These are phyloP conservation scores for Agrilus cyanescens DNA, from an alignment of 2,888 invertebrate species.

Conservation along the genomic window DNA sequence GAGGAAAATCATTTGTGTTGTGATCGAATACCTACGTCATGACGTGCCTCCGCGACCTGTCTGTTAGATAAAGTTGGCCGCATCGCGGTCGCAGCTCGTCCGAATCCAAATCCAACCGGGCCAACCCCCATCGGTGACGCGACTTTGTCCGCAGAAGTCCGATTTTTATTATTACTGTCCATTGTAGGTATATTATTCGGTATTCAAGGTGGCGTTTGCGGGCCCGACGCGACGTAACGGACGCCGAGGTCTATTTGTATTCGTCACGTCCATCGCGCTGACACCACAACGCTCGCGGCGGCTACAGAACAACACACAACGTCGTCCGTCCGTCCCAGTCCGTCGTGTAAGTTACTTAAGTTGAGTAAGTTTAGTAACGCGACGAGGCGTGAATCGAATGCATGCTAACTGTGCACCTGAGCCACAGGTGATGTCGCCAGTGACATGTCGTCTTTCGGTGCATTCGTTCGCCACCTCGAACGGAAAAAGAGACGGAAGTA, in stretches of 20 bases:
- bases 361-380: slow-evolving; percentile 31
- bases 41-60: not conserved
- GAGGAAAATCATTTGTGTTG: no score
- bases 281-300: not conserved
- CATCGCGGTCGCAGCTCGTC: slow-evolving; percentile 1
- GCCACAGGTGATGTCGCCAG: slow-evolving; percentile 8
- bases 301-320: not conserved
- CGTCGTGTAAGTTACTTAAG: slow-evolving; percentile 24
- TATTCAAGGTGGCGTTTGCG: slow-evolving; percentile 22
- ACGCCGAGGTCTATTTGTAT: slow-evolving; percentile 29
- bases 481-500: not conserved
- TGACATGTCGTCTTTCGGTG: not conserved
- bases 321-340: slow-evolving; percentile 1
- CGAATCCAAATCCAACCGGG: slow-evolving; percentile 8
- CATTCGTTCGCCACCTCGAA: not conserved
- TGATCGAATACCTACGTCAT: no score
- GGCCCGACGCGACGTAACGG: not conserved
- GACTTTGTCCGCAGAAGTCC: slow-evolving; percentile 17
- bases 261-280: slow-evolving; percentile 28
- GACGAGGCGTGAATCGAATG: slow-evolving; percentile 23
- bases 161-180: slow-evolving; percentile 2
- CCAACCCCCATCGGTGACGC: slow-evolving; percentile 15
- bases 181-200: slow-evolving; percentile 18
- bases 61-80: not conserved
- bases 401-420: slow-evolving; percentile 18